Percentiles rank a stretch among this genome's conserved stretches.
These are phyloP conservation scores for Atherinosoma microstoma DNA, from an alignment of 2,797 vertebrate genomes.

Conservation along the genomic window DNA sequence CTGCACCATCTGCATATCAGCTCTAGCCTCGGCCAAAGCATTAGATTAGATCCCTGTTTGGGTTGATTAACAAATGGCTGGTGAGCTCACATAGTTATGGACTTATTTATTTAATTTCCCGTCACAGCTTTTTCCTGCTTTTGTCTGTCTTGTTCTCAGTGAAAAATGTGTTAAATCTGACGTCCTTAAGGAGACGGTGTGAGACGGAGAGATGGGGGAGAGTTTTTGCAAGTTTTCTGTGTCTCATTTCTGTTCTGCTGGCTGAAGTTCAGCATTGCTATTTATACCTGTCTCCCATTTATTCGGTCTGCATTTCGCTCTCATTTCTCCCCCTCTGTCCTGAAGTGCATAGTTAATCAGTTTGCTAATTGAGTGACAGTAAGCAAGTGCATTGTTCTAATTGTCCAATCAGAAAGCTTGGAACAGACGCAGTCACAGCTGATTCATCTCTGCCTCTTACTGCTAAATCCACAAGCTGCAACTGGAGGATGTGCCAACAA, in stretches of 20 bases:
- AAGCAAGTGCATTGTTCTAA: conserved; percentile 82
- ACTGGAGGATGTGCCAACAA: conserved; percentile 70
- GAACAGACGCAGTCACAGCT: conserved; percentile 78
- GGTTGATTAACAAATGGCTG: conserved; percentile 90
- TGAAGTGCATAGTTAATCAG: conserved; percentile 85
- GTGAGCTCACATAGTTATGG: conserved; percentile 80
- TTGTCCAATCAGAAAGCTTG: conserved; percentile 87
- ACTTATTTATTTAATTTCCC: conserved; percentile 74
- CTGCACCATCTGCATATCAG: conserved; percentile 87
- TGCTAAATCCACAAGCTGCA: conserved; percentile 77
- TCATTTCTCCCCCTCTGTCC: conserved; percentile 55
- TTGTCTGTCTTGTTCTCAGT: conserved; percentile 32
- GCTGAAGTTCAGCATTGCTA: conserved; percentile 57
- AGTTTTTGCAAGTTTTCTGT: conserved; percentile 41
- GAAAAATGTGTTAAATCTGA: conserved; percentile 25
- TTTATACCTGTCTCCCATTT: conserved; percentile 65
- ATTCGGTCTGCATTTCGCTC: conserved; percentile 18
- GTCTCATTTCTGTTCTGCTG: conserved; percentile 56
- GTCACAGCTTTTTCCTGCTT: conserved; percentile 59
- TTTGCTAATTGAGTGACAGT: conserved; percentile 85
- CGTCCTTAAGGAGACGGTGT: conserved; percentile 50
- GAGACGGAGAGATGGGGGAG: conserved; percentile 10
- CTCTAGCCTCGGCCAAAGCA: conserved; percentile 83
- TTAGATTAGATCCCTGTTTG: conserved; percentile 89
- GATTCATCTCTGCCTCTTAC: conserved; percentile 78